A percentile compares a stretch with the other conserved stretches of the same genome.
Evolutionary conservation across 2,113 vertebrate species (phyloP).

Genomic region (Tragelaphus imberbis): DNA sequence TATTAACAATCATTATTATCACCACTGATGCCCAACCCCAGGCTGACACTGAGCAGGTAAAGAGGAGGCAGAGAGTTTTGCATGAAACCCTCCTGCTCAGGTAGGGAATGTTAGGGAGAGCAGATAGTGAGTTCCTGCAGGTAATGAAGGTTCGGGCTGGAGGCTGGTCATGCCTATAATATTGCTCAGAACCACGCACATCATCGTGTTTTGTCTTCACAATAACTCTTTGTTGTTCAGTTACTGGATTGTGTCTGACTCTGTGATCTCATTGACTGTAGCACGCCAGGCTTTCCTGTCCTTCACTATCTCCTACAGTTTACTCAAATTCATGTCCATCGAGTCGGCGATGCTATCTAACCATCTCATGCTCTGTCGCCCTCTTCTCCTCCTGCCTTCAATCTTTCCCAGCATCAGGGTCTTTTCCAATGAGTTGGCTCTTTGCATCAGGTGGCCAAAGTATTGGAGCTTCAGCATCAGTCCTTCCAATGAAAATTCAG

Average conservation of each 20-base stretch:
- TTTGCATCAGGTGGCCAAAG: not conserved
- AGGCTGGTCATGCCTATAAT: not conserved
- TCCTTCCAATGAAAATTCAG: not conserved
- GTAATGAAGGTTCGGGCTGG: not conserved
- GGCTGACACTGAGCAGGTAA: not conserved
- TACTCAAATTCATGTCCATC: not conserved
- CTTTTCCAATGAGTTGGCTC: not conserved
- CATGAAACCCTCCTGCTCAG: not conserved
- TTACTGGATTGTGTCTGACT: not conserved
- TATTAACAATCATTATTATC: not conserved
- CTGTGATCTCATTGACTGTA: not conserved
- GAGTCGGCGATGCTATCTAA: not conserved
- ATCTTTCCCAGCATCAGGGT: not conserved
- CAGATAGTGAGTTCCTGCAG: not conserved
- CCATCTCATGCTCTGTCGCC: not conserved
- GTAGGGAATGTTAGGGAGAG: not conserved
- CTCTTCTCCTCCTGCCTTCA: not conserved
- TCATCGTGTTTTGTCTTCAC: not conserved
- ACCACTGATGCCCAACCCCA: not conserved
- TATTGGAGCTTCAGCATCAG: not conserved
- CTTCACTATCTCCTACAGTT: not conserved
- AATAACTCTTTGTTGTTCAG: not conserved
- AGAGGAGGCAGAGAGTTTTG: not conserved
- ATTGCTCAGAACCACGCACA: not conserved
- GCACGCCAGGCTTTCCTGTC: not conserved